Conservation (phyloP, 2,797 vertebrate species). For the Anabacerthia variegaticeps region DNA sequence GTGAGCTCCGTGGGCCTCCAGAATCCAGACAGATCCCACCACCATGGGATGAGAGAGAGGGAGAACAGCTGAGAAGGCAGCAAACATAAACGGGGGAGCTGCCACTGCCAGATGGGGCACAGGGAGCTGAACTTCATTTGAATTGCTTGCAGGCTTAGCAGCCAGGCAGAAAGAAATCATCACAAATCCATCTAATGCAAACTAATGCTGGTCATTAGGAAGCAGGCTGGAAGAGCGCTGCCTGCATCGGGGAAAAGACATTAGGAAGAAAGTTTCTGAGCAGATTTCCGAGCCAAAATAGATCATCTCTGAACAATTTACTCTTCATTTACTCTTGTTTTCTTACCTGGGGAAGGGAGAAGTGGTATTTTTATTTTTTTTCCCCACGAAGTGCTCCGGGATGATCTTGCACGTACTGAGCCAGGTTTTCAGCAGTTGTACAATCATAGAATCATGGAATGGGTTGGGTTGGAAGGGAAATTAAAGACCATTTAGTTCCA, state of each 20-base stretch:
- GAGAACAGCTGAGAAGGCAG: constrained; percentile 6
- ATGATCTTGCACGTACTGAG: neutral
- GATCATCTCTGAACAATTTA: constrained; percentile 14
- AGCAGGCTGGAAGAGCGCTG: neutral
- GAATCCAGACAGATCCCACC: neutral
- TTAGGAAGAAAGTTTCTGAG: constrained; percentile 46
- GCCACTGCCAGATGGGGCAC: constrained; percentile 48
- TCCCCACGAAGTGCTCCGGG: neutral
- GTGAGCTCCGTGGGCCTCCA: neutral
- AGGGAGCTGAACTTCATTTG: constrained; percentile 25
- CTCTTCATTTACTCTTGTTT: neutral
- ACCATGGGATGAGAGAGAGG: fast-evolving
- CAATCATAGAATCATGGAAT: neutral
- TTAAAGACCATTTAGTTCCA: neutral
- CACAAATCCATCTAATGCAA: constrained; percentile 61
- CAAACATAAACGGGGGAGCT: neutral
- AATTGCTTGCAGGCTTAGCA: constrained; percentile 54
- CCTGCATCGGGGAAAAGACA: neutral
- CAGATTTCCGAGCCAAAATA: constrained; percentile 4
- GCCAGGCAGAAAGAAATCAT: constrained; percentile 64
- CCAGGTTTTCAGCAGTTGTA: neutral
- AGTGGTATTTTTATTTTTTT: neutral
- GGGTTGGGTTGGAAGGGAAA: neutral
- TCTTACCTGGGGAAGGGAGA: neutral
- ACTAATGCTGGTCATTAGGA: constrained; percentile 65